Base-by-base conservation (phyloP, 2,797 vertebrate genomes). In the Clarias pachynema region DNA sequence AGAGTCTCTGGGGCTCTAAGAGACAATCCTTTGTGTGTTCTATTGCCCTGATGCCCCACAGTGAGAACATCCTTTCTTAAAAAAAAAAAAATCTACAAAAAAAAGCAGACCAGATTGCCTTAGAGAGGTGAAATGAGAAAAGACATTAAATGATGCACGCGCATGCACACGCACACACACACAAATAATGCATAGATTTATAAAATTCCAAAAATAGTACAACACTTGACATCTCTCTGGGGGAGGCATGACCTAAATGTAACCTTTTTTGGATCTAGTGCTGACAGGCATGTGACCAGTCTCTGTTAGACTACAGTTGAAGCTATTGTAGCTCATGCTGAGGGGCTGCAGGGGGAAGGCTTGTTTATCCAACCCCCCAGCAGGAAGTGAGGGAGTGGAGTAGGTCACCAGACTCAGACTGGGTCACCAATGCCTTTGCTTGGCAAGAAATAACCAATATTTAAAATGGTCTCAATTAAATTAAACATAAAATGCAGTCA, bases 271-370 rank as follows among this genome's bases (percentile, higher is more conserved):
- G 49, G 87, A 87, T 84, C 79, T 12, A 63, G n/a, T 20, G 77
- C 60, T 86, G 40, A 73, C 29, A 24, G 74, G 73, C 72, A 83
- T 77, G 72, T 24, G 62, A 85, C 84, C 68, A 68, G 85, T 79
- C 60, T 82, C 83, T 83, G 66, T 84, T 78, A 87, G 87, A 90
- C 84, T 90, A 91, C 90, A 92, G 84, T 84, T 81, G 66, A 62
- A 87, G 88, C 86, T 83, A 91, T 86, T 93, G 91, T 90, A 87
- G 88, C 65, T 89, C 62, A 60, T n/a, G 60, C 66, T 82, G 0
- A 82, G 70, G 22, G 63, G 53, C 81, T 74, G 72, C 84, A 85
- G 85, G 49, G 49, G 49, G 49, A 81, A 87, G 79, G 62, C 74
- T 85, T 91, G 85, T 90, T 88, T 84, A 87, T 88, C 63, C 63